A percentile compares a stretch with the other conserved stretches of the same genome.
These are phyloP conservation scores for Enteromius radiatus DNA, from an alignment of 2,797 vertebrate genomes.

Conservation along the genomic window DNA sequence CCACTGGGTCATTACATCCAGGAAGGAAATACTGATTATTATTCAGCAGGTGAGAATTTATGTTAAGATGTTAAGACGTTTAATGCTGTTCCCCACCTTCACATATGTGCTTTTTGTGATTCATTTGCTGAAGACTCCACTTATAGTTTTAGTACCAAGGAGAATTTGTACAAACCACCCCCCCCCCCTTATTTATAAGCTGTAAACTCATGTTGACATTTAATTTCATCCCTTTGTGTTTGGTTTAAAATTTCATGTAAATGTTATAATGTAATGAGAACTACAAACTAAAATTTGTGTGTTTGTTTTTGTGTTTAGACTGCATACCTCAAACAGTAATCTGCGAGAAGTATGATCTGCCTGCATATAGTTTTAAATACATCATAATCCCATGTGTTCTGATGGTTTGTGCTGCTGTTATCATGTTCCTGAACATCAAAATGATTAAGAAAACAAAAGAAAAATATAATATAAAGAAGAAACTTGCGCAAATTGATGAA, in stretches of 20 bases:
- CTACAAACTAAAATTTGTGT: neutral
- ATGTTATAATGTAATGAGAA: neutral
- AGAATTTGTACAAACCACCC: too few species aligned
- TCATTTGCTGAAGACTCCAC: neutral
- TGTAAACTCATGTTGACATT: neutral
- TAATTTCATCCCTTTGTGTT: neutral
- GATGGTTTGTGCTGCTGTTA: neutral
- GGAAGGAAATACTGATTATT: conserved; percentile 52
- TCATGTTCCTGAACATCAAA: neutral
- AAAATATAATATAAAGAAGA: neutral
- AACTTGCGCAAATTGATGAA: neutral
- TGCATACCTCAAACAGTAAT: neutral
- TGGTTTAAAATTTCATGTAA: neutral
- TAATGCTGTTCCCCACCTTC: neutral
- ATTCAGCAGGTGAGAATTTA: conserved; percentile 49
- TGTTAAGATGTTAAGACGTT: neutral
- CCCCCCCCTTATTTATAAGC: neutral
- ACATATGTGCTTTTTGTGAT: neutral
- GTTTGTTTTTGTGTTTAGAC: conserved; percentile 19
- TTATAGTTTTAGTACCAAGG: too few species aligned
- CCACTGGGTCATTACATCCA: conserved; percentile 61
- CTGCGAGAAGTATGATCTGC: neutral
- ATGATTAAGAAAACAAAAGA: conserved; percentile 3
- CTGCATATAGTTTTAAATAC: neutral
- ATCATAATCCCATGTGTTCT: neutral